Evolutionary conservation across 1,140 invertebrate species (phyloP), one percentile per base, ranked within the genome.

Genomic region (Cydia amplana): DNA sequence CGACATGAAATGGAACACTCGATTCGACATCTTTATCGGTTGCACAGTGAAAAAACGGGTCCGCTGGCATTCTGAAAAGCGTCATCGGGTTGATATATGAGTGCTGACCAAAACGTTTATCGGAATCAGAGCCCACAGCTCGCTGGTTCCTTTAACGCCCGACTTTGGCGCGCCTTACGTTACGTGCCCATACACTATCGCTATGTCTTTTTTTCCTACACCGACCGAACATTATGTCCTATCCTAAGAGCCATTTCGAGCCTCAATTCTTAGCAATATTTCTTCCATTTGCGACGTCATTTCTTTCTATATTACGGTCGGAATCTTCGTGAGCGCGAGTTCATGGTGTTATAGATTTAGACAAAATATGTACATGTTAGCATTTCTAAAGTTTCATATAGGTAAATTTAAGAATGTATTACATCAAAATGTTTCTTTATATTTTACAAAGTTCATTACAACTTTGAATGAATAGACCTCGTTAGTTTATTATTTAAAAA

Each of bases 91-190:
- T 86, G 83, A 87, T 87, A 87, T 88, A 91, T 82, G 82, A 82
- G 36, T 83, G 85, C 83, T 86, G 88, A 88, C 84, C 85, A 72
- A 82, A 89, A 84, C 87, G 84, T 85, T 89, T 90, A 88, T 89
- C 87, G 83, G 85, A 91, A 89, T 88, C 87, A 88, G 80, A 85
- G 80, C 75, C 83, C 82, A 83, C 82, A 82, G 78, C 80, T 82
- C 82, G 77, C 79, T 85, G 76, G 82, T 79, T 84, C 78, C 82
- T 85, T 85, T 85, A 86, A 85, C 82, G 80, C 75, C 78, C 78
- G 78, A 78, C 74, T 74, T 70, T 23, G 49, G 74, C 72, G 75
- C 79, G 76, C 65, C 74, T 72, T 77, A 77, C 82, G 83, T 79
- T 79, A 83, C 78, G 82, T 82, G 78, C 78, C 77, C 74, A 36